Evolutionary conservation across 2,797 vertebrate species (phyloP), one percentile per base, ranked within the genome.

Genomic region (Sarcoramphus papa): DNA sequence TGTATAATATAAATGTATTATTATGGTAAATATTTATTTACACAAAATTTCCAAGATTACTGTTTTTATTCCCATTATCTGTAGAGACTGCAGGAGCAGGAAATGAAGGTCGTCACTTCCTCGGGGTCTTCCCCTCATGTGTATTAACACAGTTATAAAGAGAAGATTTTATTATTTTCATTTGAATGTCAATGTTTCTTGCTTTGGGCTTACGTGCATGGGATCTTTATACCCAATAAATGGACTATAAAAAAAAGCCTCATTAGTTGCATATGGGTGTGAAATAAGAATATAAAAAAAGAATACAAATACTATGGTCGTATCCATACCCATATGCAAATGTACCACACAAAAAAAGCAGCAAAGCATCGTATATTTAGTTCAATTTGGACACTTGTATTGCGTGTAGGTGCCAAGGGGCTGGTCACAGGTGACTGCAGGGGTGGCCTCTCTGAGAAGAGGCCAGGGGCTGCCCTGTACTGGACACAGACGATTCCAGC

Each of bases 241-340:
- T 14, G 35, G 33, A 35, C 6, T 31, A 20, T 24, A 15, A 30
- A 41, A 88, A 57, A 37, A 41, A 8, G 2, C 14, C 27, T 50
- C 25, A 65, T 3, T 10, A 54, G 27, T 50, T 59, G 19, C 25
- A 16, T 43, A 33, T 15, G 57, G 15, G 3, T 64, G 33, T 68
- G 35, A 88, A 82, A 75, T 19, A 69, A 47, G 20, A 45, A 37
- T 37, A 33, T 4, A 28, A 51, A 67, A 41, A 54, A 72, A 62
- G 4, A 31, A 56, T 21, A 11, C 3, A 70, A 85, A 48, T 31
- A 14, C 4, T 14, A 28, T 22, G 15, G 14, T 56, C 0, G 0
- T 40, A 17, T 51, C 30, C 28, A 14, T 73, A 33, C 4, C 14
- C 7, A 20, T 30, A 59, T 3, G 16, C 6, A 72, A 87, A 63